Evolutionary conservation across 2,888 invertebrate species (phyloP), one percentile per base, ranked within the genome.

Genomic region (Hoplodrina blanda): DNA sequence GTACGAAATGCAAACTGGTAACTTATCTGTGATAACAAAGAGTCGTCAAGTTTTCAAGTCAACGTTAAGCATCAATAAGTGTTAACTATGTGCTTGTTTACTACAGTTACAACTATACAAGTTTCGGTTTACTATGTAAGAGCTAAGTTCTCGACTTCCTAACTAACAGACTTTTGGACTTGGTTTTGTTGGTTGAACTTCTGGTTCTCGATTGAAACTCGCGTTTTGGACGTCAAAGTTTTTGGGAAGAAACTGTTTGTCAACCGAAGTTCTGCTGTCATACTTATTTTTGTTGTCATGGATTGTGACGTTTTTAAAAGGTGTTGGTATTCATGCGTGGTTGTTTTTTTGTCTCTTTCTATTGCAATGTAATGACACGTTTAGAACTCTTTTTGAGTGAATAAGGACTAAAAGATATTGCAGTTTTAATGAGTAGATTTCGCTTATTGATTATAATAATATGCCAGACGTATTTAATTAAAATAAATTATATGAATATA

Each of bases 151-250:
- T 76, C 73, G 77, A 76, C 88, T 89, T 87, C 83, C 85, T 85
- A 87, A 85, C 88, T 87, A 85, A 87, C 85, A 78, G 87, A 85
- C 89, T 89, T n/a, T 88, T 77, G 79, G 87, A 88, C 89, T 89
- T 86, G 85, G 87, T 86, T 87, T 89, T 86, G 79, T 74, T 56
- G 60, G 13, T 15, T 30, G 41, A 88, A 91, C 91, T 84, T 69
- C 15, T 10, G 67, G 30, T 79, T 84, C 84, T 89, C 87, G 87
- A 82, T 77, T 20, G 60, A 44, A 76, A 76, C 46, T 76, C 73
- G 68, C 33, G 19, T 50, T 73, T 60, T 30, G 30, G n/a, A 15
- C 20, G n/a, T 17, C 2, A 33, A 11, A 73, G 46, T 59, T 69
- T 25, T 75, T 33, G 50, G 13, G 41, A n/a, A 8, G 46, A 49